A percentile compares a stretch with the other conserved stretches of the same genome.
phyloP scores from a whole-genome alignment of 2,113 vertebrate species.

The Synodontis membranacea region DNA sequence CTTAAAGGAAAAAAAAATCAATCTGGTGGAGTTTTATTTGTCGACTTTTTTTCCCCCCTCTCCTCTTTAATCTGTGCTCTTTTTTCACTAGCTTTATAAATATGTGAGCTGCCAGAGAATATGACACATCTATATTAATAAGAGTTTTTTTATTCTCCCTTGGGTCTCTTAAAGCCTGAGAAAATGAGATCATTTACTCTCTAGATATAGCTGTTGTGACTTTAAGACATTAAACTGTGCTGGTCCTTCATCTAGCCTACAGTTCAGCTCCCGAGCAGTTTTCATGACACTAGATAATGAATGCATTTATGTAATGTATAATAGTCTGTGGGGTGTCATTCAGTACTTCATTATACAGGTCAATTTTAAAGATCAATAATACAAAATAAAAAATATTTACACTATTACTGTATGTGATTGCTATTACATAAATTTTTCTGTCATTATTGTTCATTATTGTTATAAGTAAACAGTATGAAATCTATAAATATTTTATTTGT shows the following conservation, averaged over 20 bases:
- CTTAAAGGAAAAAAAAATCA: not conserved
- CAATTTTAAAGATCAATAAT: not conserved
- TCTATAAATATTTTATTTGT: not conserved
- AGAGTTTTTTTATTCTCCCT: not conserved
- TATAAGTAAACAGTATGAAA: not conserved
- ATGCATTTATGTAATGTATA: not conserved
- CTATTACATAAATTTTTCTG: not conserved
- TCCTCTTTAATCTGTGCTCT: slow-evolving; percentile 40
- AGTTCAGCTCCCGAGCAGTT: not conserved
- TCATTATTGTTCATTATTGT: not conserved
- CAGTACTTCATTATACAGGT: not conserved
- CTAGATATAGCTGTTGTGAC: not conserved
- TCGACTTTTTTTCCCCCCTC: slow-evolving; percentile 16
- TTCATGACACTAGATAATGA: not conserved
- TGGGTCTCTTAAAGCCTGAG: not conserved
- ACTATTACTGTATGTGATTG: not conserved
- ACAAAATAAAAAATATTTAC: not conserved
- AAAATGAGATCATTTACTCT: not conserved
- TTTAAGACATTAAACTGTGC: not conserved
- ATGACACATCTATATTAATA: not conserved
- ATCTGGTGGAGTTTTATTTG: slow-evolving; percentile 46
- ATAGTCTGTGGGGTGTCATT: not conserved
- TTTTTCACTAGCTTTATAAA: not conserved
- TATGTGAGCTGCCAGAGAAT: not conserved
- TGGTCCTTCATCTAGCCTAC: slow-evolving; percentile 8